Conservation (phyloP, 2,888 invertebrate genomes). For the Chouioia cunea region DNA sequence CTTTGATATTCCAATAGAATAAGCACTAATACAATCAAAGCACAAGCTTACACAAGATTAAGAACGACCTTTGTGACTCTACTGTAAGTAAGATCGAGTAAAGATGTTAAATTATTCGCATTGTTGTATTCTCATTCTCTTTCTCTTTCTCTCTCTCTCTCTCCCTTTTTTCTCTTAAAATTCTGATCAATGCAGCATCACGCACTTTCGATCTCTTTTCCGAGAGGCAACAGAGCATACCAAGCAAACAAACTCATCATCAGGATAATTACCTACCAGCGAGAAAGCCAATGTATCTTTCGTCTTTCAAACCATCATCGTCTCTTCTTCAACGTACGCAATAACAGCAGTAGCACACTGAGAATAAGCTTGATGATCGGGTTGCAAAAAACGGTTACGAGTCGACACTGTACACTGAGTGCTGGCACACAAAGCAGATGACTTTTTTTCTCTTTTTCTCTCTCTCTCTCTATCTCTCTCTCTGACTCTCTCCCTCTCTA, state of each 20-base stretch:
- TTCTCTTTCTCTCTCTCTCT: no score
- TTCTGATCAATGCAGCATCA: no score
- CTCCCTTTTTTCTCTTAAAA: no score
- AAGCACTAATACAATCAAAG: constrained; percentile 26
- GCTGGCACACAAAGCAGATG: constrained; percentile 26
- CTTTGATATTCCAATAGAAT: constrained; percentile 20
- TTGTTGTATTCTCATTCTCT: no score
- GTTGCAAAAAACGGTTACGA: constrained; percentile 22
- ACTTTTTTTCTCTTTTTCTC: not conserved
- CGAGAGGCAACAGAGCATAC: no score
- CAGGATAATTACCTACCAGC: constrained; percentile 6
- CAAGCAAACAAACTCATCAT: no score
- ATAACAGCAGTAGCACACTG: not conserved
- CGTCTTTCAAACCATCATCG: constrained; percentile 23
- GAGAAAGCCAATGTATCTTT: not conserved
- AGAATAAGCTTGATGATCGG: no score
- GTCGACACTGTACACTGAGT: not conserved
- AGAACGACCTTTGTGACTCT: not conserved
- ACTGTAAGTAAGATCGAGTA: not conserved
- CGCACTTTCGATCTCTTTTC: no score
- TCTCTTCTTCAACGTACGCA: not conserved
- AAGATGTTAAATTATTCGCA: no score
- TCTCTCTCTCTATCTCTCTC: no score
- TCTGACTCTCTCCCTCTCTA: no score
- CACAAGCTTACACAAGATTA: no score